Evolutionary conservation across 2,113 vertebrate genomes (phyloP).

Genomic region (Gobio gobio): DNA sequence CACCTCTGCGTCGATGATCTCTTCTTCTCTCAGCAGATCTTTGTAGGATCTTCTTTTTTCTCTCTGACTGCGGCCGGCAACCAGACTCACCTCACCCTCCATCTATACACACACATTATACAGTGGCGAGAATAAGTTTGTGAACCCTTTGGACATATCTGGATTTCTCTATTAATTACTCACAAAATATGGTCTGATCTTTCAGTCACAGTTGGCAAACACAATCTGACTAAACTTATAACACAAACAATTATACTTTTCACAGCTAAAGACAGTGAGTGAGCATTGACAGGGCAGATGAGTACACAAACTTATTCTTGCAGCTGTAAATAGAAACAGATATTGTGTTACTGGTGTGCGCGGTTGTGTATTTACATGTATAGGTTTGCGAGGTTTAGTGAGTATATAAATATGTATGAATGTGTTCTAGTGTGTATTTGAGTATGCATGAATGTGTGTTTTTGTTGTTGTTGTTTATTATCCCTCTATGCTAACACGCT

Average conservation of each 20-base stretch:
- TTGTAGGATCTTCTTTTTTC: constrained; percentile 82
- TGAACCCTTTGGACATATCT: neutral
- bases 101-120: constrained; percentile 42
- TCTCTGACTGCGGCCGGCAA: constrained; percentile 77
- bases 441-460: neutral
- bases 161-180: neutral
- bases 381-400: neutral
- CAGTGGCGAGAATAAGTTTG: neutral
- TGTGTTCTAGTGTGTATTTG: neutral
- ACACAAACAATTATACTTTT: neutral
- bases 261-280: neutral
- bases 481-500: neutral
- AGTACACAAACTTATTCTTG: neutral
- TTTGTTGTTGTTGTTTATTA: constrained; percentile 14
- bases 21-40: constrained; percentile 80
- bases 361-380: neutral
- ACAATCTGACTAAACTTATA: neutral
- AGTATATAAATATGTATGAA: neutral
- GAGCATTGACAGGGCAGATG: neutral
- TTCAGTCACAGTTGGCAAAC: neutral
- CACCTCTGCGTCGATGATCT: constrained; percentile 79
- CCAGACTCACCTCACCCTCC: constrained; percentile 71
- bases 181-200: neutral
- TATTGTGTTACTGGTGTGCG: neutral
- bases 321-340: neutral